phyloP scores from a whole-genome alignment of 2,113 vertebrate species.

The Albula goreensis region DNA sequence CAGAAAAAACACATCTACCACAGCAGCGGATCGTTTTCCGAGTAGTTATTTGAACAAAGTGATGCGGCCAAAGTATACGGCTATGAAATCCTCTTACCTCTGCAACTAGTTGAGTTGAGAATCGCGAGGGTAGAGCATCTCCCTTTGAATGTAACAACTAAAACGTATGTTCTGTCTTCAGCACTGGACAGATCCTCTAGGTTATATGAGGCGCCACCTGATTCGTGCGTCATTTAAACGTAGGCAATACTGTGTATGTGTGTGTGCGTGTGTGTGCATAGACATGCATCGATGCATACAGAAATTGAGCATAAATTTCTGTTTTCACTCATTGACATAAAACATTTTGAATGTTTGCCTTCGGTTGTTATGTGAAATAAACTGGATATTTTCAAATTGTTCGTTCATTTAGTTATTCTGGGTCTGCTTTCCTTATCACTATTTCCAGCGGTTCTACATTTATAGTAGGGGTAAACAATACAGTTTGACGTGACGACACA shows the following conservation, averaged over 20 bases:
- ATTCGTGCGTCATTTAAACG: constrained; percentile 64
- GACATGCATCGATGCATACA: too few relatives aligned
- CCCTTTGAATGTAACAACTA: constrained; percentile 39
- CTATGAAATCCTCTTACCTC: constrained; percentile 64
- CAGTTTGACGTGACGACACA: too few relatives aligned
- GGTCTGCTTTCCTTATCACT: not conserved
- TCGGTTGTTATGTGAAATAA: not conserved
- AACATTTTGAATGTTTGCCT: too few relatives aligned
- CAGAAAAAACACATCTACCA: not conserved
- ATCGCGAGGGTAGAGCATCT: constrained; percentile 50
- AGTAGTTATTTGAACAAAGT: not conserved
- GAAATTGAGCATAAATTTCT: not conserved
- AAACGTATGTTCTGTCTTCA: constrained; percentile 50
- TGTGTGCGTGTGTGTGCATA: not conserved
- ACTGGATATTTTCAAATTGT: not conserved
- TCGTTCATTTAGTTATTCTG: not conserved
- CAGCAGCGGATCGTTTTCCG: too few relatives aligned
- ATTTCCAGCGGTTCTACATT: not conserved
- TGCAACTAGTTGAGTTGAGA: constrained; percentile 45
- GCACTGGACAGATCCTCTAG: constrained; percentile 76
- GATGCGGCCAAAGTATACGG: not conserved
- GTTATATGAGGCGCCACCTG: constrained; percentile 64
- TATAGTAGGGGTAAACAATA: too few relatives aligned
- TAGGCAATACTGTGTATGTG: constrained; percentile 43
- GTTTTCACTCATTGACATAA: not conserved